phyloP scores from a whole-genome alignment of 2,888 invertebrate genomes.

The Rhamphomyia laevipes region DNA sequence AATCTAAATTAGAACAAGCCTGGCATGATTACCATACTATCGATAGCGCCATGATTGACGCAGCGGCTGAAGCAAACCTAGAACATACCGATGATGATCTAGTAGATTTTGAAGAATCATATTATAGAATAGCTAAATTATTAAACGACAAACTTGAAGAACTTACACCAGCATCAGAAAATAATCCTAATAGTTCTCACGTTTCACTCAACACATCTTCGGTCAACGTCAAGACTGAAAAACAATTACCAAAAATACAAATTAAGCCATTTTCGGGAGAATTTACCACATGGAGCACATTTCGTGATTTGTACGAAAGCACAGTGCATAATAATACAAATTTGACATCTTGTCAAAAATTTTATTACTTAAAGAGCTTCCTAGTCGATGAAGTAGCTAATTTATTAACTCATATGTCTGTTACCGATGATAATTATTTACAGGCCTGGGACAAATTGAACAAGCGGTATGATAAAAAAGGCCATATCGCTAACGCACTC shows the following conservation, averaged over 20 bases:
- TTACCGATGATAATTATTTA: constrained; percentile 11
- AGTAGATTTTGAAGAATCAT: too few species aligned
- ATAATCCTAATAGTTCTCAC: too few species aligned
- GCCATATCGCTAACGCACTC: constrained; percentile 4
- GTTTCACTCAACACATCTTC: too few species aligned
- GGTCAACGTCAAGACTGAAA: too few species aligned
- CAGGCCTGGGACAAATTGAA: constrained; percentile 11
- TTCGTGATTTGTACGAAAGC: constrained; percentile 12
- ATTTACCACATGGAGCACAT: constrained; percentile 13
- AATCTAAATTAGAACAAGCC: too few species aligned
- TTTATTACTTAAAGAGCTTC: constrained; percentile 12
- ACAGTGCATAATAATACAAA: constrained; percentile 8
- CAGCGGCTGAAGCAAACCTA: too few species aligned
- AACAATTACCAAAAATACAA: constrained; percentile 19
- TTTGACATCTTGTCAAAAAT: constrained; percentile 11
- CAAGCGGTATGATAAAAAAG: constrained; percentile 10
- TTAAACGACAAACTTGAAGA: too few species aligned
- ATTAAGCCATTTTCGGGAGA: constrained; percentile 10
- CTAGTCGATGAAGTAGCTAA: constrained; percentile 11
- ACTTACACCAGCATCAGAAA: too few species aligned
- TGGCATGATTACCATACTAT: too few species aligned
- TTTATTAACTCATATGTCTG: constrained; percentile 11
- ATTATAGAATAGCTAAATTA: too few species aligned
- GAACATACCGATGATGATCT: too few species aligned
- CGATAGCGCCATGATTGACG: too few species aligned